Percentiles rank a stretch among this genome's conserved stretches.
Conservation (phyloP, 2,888 invertebrate species). For the Zaprionus bogoriensis region DNA sequence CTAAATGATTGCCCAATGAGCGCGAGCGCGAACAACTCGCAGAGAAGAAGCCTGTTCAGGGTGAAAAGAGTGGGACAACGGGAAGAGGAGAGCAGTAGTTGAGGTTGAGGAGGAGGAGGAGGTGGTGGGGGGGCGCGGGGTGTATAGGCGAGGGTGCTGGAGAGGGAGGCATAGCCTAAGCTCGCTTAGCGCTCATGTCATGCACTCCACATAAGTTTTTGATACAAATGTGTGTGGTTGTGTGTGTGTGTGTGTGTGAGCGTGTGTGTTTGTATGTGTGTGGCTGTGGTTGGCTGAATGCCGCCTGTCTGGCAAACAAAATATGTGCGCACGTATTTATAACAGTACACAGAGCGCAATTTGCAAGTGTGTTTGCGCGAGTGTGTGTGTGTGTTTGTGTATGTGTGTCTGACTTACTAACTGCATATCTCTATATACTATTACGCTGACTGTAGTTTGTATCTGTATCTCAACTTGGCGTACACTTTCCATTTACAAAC, state of each 20-base stretch:
- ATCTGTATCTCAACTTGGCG: constrained; percentile 48
- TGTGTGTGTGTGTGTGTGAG: constrained; percentile 13
- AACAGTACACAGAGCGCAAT: constrained; percentile 54
- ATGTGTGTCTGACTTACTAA: constrained; percentile 50
- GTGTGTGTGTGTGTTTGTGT: constrained; percentile 20
- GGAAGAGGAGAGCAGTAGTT: neutral
- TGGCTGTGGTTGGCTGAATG: constrained; percentile 53
- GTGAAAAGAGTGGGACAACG: neutral
- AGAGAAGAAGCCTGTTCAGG: constrained; percentile 20
- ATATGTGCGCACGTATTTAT: constrained; percentile 62
- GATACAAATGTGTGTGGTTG: constrained; percentile 17
- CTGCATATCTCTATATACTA: constrained; percentile 66
- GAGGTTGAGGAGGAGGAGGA: constrained; percentile 5
- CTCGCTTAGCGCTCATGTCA: constrained; percentile 70
- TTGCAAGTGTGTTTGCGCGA: constrained; percentile 13
- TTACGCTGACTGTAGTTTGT: constrained; percentile 42
- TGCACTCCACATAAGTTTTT: constrained; percentile 68
- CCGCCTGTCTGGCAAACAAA: constrained; percentile 54
- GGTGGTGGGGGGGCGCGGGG: neutral
- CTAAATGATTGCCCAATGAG: constrained; percentile 78
- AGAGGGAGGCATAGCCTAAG: constrained; percentile 51
- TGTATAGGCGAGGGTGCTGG: constrained; percentile 1
- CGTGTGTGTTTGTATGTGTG: constrained; percentile 21
- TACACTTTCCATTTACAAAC: constrained; percentile 71
- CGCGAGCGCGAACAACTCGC: constrained; percentile 51